A percentile compares a stretch with the other conserved stretches of the same genome.
Conservation (phyloP, 2,888 invertebrate genomes). For the Tholera decimalis region DNA sequence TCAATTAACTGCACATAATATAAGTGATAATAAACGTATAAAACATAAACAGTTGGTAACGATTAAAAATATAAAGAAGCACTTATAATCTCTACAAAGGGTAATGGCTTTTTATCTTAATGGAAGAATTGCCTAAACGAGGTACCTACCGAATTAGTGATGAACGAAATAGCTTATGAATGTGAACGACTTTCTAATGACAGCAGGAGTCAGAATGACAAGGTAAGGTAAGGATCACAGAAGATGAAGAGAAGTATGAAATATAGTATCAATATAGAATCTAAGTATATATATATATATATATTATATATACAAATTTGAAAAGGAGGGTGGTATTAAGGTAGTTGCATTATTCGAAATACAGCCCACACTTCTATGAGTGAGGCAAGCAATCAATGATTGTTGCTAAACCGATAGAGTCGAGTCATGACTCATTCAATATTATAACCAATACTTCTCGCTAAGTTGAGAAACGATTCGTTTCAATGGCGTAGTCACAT, state of each 20-base stretch:
- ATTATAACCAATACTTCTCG: conserved; percentile 50
- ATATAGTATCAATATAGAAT: too few relatives aligned
- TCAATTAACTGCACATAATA: conserved; percentile 33
- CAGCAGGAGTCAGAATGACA: conserved; percentile 11
- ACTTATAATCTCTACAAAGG: background rate
- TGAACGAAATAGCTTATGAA: conserved; percentile 8
- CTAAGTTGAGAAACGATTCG: conserved; percentile 57
- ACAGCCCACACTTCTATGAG: conserved; percentile 57
- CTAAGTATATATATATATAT: too few relatives aligned
- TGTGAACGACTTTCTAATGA: conserved; percentile 34
- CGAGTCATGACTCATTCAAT: conserved; percentile 52
- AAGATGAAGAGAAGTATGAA: conserved; percentile 18
- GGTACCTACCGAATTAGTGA: conserved; percentile 8
- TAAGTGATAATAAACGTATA: conserved; percentile 7
- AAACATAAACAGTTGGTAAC: conserved; percentile 14
- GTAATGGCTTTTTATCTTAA: conserved; percentile 43
- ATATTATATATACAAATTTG: conserved; percentile 49
- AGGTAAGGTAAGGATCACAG: conserved; percentile 2
- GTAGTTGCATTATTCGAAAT: conserved; percentile 58
- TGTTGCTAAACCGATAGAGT: conserved; percentile 56
- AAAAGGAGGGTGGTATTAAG: conserved; percentile 59
- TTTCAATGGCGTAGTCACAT: conserved; percentile 39
- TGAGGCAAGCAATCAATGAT: conserved; percentile 58
- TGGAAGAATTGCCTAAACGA: conserved; percentile 12
- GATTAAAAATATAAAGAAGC: conserved; percentile 7